phyloP scores from a whole-genome alignment of 2,888 invertebrate genomes.

The Lymantria dispar region DNA sequence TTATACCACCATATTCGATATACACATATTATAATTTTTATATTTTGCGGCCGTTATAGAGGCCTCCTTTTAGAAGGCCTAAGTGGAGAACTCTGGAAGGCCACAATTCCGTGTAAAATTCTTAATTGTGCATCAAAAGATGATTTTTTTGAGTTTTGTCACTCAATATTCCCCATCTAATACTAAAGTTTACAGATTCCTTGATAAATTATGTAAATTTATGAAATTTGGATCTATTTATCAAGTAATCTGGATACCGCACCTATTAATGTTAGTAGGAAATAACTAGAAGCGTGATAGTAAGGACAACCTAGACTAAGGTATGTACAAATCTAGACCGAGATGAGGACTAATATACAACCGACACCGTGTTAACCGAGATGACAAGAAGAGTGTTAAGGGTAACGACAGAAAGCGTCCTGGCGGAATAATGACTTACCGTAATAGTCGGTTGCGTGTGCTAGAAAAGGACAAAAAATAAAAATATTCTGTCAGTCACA shows the following conservation, averaged over 20 bases:
- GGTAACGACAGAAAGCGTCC: conserved; percentile 59
- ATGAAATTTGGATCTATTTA: conserved; percentile 32
- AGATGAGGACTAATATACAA: conserved; percentile 57
- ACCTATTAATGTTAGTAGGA: conserved; percentile 71
- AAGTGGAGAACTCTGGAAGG: conserved; percentile 83
- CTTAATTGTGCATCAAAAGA: conserved; percentile 40
- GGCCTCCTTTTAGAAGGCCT: conserved; percentile 43
- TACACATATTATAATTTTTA: conserved; percentile 62
- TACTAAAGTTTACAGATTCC: conserved; percentile 57
- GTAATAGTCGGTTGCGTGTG: conserved; percentile 99
- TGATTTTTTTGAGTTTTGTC: conserved; percentile 42
- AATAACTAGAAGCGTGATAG: conserved; percentile 77
- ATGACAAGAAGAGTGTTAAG: conserved; percentile 56
- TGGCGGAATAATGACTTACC: conserved; percentile 95
- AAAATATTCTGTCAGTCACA: conserved; percentile 66
- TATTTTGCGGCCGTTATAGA: conserved; percentile 59
- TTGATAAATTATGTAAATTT: conserved; percentile 50
- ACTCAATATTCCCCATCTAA: conserved; percentile 44
- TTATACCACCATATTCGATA: conserved; percentile 74
- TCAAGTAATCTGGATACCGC: conserved; percentile 69
- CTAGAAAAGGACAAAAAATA: conserved; percentile 83
- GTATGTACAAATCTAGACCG: conserved; percentile 67
- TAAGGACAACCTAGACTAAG: conserved; percentile 50
- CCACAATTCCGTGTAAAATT: conserved; percentile 57
- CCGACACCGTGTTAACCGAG: conserved; percentile 73